These are phyloP conservation scores for Apis florea DNA, from an alignment of 1,140 invertebrate species.

Conservation along the genomic window DNA sequence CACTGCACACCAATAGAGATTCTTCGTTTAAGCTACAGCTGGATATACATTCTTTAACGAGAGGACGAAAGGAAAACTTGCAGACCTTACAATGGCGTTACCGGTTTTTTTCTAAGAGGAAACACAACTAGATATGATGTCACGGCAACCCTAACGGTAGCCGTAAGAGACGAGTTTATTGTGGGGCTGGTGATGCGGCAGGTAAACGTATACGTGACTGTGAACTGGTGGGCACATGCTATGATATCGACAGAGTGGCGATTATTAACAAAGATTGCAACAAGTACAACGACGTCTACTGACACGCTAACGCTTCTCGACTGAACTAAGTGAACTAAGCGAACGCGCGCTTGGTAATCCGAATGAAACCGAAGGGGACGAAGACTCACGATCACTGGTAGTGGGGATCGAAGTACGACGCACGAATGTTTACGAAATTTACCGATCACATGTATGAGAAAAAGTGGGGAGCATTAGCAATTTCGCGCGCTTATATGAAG, in stretches of 20 bases:
- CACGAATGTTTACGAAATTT: slow-evolving; percentile 3
- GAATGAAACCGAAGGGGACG: slow-evolving; percentile 2
- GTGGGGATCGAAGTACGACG: neutral
- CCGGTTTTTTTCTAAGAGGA: slow-evolving; percentile 2
- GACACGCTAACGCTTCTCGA: slow-evolving; percentile 17
- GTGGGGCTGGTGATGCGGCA: slow-evolving; percentile 70
- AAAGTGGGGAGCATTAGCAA: neutral
- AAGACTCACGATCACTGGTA: neutral
- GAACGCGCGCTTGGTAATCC: slow-evolving; percentile 4
- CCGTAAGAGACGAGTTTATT: slow-evolving; percentile 75
- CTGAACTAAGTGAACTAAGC: slow-evolving; percentile 9
- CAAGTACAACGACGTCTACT: neutral
- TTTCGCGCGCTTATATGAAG: slow-evolving; percentile 1
- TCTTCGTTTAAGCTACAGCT: neutral
- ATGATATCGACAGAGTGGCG: slow-evolving; percentile 65
- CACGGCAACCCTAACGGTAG: slow-evolving; percentile 70
- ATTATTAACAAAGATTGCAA: neutral
- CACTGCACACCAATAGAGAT: slow-evolving; percentile 27
- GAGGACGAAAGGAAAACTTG: neutral
- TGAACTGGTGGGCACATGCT: slow-evolving; percentile 77
- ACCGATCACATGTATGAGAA: neutral
- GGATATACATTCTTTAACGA: neutral
- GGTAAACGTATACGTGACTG: slow-evolving; percentile 67
- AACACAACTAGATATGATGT: neutral
- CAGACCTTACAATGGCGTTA: neutral